Base-by-base conservation (phyloP, 2,113 vertebrate genomes). In the Hyaena hyaena region DNA sequence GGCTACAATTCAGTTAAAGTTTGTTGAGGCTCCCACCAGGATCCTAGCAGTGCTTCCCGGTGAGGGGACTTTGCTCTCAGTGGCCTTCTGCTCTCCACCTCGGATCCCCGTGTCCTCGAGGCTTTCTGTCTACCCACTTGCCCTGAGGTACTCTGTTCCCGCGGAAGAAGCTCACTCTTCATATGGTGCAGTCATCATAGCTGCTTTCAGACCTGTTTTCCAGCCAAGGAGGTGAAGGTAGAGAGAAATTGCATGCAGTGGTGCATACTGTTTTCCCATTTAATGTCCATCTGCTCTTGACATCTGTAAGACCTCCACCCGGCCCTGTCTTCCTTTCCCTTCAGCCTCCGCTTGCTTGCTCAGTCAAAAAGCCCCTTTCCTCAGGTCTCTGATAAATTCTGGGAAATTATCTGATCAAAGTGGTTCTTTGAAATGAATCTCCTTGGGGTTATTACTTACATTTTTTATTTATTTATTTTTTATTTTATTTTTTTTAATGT, bases 371-470 rank as follows among this genome's bases (percentile, higher is more conserved):
- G 21, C 16, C 31, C 68, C 69, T 93, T 63, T 73, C 31, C 7
- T 92, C 48, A 55, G 31, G 69, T 95, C 71, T 95, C n/a, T 82
- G 65, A 35, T 91, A 90, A 74, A 55, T 61, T 26, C 81, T 66
- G 35, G 81, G 31, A 23, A 61, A 31, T 84, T 96, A 87, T 65
- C 95, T 90, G 55, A 89, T 93, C 35, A 71, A 74, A 90, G 17
- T 43, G 84, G 2, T 96, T 96, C 68, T 88, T 76, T 84, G 81
- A 66, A 77, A 79, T 74, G 77, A 89, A 71, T 14, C 28, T 93
- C 61, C 55, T 90, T 73, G 88, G 35, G 63, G 15, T 95, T 95
- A 61, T 61, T 77, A 16, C 73, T 85, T 93, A 39, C n/a, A 10
- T 61, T 81, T 92, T 73, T 48, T 31, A 63, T n/a, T n/a, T n/a